A percentile compares a stretch with the other conserved stretches of the same genome.
These are phyloP conservation scores for Tyria jacobaeae DNA, from an alignment of 2,888 invertebrate genomes.

Conservation along the genomic window DNA sequence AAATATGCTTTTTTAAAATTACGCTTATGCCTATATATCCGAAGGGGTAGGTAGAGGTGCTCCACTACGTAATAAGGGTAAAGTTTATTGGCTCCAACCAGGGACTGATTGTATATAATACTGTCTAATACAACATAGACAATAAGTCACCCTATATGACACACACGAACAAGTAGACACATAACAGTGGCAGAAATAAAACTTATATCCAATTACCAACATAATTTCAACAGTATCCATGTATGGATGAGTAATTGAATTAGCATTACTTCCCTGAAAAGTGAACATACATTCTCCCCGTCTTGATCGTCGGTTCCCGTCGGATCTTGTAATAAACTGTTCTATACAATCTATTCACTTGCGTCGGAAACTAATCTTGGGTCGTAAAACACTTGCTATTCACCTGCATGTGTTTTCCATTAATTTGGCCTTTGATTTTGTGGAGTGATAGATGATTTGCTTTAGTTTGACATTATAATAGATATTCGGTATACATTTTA, in stretches of 20 bases:
- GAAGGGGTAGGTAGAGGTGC: no score
- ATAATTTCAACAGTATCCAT: background rate
- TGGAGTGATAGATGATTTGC: background rate
- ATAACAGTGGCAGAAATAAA: no score
- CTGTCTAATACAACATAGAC: no score
- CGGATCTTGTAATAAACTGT: slow-evolving; percentile 8
- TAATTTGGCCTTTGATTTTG: background rate
- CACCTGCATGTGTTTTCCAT: background rate
- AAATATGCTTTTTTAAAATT: no score
- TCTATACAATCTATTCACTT: slow-evolving; percentile 6
- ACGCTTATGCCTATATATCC: no score
- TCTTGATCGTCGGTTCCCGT: slow-evolving; percentile 5
- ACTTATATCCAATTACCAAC: no score
- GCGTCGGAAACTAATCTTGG: background rate
- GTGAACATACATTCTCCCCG: slow-evolving; percentile 6
- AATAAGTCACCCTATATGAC: no score
- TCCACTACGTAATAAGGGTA: no score
- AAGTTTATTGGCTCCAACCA: no score
- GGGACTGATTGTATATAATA: no score
- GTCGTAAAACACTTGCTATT: slow-evolving; percentile 1
- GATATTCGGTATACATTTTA: background rate
- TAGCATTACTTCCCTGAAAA: slow-evolving; percentile 3
- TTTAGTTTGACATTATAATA: background rate
- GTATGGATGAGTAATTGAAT: slow-evolving; percentile 10
- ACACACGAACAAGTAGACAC: no score